Evolutionary conservation across 2,113 vertebrate species (phyloP).

Genomic region (Tupaia chinensis): DNA sequence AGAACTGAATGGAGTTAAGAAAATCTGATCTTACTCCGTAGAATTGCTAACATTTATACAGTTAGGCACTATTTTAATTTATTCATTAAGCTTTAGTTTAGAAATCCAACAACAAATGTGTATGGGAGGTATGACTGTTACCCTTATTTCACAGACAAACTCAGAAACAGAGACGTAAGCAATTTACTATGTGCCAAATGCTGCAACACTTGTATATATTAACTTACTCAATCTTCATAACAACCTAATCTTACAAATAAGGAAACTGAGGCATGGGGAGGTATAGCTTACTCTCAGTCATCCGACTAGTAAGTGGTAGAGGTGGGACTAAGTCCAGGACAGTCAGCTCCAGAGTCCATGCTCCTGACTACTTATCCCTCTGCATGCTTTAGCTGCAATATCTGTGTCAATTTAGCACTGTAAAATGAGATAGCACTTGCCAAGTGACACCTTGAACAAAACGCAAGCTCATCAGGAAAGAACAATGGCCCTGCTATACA

Average conservation of each 20-base stretch:
- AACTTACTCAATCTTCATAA: slow-evolving; percentile 14
- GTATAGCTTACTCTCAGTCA: not conserved
- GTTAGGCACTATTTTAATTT: not conserved
- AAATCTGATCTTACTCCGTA: slow-evolving; percentile 21
- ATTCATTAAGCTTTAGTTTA: not conserved
- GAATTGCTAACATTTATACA: not conserved
- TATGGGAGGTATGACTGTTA: not conserved
- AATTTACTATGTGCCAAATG: not conserved
- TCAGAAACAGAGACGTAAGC: not conserved
- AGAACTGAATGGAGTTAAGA: not conserved
- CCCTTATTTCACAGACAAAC: not conserved
- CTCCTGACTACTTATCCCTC: not conserved
- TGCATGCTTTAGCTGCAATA: not conserved
- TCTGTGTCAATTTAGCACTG: not conserved
- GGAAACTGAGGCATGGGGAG: not conserved
- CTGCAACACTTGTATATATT: not conserved
- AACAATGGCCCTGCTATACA: not conserved
- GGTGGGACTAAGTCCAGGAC: not conserved
- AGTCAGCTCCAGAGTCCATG: not conserved
- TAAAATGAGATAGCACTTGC: not conserved
- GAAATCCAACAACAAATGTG: not conserved
- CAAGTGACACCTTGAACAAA: not conserved
- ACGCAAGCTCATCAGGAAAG: not conserved
- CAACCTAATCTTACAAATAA: slow-evolving; percentile 5
- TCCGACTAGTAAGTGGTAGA: not conserved